phyloP scores from a whole-genome alignment of 2,113 vertebrate genomes.

The Pluvialis apricaria region DNA sequence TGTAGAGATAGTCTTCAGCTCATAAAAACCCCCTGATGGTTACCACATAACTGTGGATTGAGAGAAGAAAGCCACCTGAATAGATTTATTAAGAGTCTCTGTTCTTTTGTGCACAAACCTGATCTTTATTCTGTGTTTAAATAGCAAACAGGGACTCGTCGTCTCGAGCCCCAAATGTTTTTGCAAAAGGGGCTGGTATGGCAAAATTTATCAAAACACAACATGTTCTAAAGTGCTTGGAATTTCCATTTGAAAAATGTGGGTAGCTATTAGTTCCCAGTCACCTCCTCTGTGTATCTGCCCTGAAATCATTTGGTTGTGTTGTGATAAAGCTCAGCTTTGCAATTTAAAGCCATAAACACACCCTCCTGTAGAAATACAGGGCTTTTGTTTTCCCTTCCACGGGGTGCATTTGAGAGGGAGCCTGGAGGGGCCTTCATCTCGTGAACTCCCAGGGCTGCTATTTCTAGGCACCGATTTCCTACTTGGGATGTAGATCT shows the following conservation, averaged over 20 bases:
- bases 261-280: neutral
- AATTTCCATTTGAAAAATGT: conserved; percentile 26
- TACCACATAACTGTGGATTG: neutral
- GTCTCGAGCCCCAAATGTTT: neutral
- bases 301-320: neutral
- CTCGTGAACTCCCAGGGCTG: conserved; percentile 42
- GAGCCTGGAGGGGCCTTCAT: conserved; percentile 33
- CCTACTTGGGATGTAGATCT: conserved; percentile 66
- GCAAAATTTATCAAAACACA: conserved; percentile 35
- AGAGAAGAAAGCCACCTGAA: conserved; percentile 14
- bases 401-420: neutral
- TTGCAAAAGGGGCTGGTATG: neutral
- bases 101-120: neutral
- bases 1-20: neutral
- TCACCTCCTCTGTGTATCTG: neutral
- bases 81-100: neutral
- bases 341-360: neutral
- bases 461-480: conserved; percentile 63
- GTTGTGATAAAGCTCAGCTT: neutral
- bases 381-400: conserved; percentile 12
- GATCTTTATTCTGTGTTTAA: neutral
- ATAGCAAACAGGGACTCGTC: neutral
- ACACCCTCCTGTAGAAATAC: neutral
- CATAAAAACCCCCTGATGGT: neutral
- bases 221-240: neutral